Percentiles rank a stretch among this genome's conserved stretches.
phyloP scores from a whole-genome alignment of 2,888 invertebrate genomes.

The Periphyllus acericola region DNA sequence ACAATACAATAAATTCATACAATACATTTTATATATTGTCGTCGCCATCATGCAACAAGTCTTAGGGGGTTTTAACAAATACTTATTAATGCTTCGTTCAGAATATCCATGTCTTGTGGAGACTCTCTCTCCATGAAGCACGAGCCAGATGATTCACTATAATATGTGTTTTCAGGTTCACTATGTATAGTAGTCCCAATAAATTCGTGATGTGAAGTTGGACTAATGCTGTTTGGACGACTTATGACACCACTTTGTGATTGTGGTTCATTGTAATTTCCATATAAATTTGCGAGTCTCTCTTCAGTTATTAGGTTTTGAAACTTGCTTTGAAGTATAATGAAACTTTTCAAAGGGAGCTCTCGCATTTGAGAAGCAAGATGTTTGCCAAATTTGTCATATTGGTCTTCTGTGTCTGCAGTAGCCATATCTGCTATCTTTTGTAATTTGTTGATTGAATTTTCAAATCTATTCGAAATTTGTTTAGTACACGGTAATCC shows the following conservation, averaged over 20 bases:
- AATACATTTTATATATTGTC: conserved; percentile 33
- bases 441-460: conserved; percentile 30
- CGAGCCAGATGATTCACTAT: conserved; percentile 24
- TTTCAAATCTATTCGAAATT: conserved; percentile 25
- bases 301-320: conserved; percentile 27
- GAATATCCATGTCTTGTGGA: conserved; percentile 23
- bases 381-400: conserved; percentile 16
- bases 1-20: conserved; percentile 17
- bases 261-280: conserved; percentile 33
- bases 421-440: conserved; percentile 28
- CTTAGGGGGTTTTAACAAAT: conserved; percentile 20
- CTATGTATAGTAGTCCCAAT: conserved; percentile 25
- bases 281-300: conserved; percentile 26
- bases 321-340: not conserved
- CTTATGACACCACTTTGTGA: conserved; percentile 29
- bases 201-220: conserved; percentile 29
- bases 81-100: conserved; percentile 36
- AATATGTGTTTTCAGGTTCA: conserved; percentile 27
- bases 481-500: conserved; percentile 27
- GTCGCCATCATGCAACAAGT: conserved; percentile 24
- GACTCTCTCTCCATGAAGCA: conserved; percentile 17
- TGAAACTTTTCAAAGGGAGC: conserved; percentile 18
- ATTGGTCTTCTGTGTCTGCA: conserved; percentile 21
- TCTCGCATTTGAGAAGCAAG: conserved; percentile 26
- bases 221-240: conserved; percentile 27